These are phyloP conservation scores for Dendrocopos noguchii DNA, from an alignment of 2,113 vertebrate species.

Conservation along the genomic window DNA sequence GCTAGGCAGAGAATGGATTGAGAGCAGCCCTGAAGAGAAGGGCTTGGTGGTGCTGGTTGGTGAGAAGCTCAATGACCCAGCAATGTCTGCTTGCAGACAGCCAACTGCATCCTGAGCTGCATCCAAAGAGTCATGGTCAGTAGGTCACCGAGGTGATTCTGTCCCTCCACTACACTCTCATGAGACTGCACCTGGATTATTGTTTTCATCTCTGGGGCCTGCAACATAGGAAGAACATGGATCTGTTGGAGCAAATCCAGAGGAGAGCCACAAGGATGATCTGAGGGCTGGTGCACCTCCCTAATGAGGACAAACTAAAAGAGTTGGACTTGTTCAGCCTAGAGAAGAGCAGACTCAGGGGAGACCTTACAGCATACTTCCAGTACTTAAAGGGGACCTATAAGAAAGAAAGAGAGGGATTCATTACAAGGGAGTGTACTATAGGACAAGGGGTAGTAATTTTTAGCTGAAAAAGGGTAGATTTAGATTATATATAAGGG, in stretches of 20 bases:
- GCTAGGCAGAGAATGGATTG: too few species aligned
- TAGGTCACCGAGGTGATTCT: not conserved
- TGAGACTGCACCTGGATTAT: not conserved
- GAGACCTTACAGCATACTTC: not conserved
- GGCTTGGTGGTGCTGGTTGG: not conserved
- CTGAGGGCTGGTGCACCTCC: not conserved
- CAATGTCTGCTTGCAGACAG: not conserved
- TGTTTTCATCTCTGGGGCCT: not conserved
- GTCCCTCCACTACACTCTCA: not conserved
- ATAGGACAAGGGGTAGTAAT: not conserved
- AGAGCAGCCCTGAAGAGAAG: not conserved
- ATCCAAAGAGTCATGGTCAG: not conserved
- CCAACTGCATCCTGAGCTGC: not conserved
- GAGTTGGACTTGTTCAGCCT: not conserved
- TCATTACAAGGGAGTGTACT: not conserved
- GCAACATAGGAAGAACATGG: not conserved
- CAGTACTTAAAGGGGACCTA: not conserved
- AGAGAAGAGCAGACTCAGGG: not conserved
- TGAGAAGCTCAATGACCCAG: not conserved
- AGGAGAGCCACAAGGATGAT: not conserved
- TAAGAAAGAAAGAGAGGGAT: not conserved
- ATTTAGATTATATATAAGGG: not conserved
- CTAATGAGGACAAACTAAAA: not conserved
- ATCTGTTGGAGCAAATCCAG: not conserved
- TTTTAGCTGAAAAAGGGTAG: not conserved